A percentile compares a stretch with the other conserved stretches of the same genome.
phyloP scores from a whole-genome alignment of 2,797 vertebrate genomes.

The Sebastes matsubarae region DNA sequence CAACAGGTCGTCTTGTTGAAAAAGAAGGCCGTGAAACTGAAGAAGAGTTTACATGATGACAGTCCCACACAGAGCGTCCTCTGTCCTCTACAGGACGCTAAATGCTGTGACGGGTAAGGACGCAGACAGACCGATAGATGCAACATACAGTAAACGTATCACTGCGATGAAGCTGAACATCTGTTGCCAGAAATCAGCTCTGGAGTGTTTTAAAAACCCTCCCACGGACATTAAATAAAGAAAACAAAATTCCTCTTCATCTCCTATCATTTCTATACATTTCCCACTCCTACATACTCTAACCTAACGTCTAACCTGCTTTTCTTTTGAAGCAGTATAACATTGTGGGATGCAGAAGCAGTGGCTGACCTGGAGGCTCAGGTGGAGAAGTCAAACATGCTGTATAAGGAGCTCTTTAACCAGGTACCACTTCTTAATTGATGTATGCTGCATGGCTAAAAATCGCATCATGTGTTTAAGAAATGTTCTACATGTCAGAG shows the following conservation, averaged over 20 bases:
- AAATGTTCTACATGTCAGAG: neutral
- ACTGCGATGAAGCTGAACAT: neutral
- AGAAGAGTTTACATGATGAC: neutral
- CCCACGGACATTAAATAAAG: neutral
- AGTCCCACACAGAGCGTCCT: neutral
- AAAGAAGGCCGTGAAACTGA: constrained; percentile 53
- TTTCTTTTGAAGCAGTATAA: constrained; percentile 19
- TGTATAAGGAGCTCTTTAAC: constrained; percentile 62
- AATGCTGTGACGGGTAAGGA: constrained; percentile 36
- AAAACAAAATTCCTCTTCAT: neutral
- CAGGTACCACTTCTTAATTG: constrained; percentile 47
- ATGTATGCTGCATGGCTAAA: neutral
- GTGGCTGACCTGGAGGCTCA: constrained; percentile 56
- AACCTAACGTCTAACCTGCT: neutral
- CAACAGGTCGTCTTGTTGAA: constrained; percentile 72
- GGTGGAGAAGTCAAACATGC: constrained; percentile 59
- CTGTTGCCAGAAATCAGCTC: neutral
- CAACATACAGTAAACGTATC: neutral
- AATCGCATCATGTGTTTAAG: neutral
- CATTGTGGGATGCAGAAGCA: constrained; percentile 54
- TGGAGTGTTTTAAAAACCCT: constrained; percentile 7
- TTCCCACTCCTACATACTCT: neutral
- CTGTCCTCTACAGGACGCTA: constrained; percentile 38
- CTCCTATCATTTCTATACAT: neutral
- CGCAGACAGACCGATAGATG: neutral